Conservation (phyloP, 2,888 invertebrate genomes). For the Acrobasis repandana region DNA sequence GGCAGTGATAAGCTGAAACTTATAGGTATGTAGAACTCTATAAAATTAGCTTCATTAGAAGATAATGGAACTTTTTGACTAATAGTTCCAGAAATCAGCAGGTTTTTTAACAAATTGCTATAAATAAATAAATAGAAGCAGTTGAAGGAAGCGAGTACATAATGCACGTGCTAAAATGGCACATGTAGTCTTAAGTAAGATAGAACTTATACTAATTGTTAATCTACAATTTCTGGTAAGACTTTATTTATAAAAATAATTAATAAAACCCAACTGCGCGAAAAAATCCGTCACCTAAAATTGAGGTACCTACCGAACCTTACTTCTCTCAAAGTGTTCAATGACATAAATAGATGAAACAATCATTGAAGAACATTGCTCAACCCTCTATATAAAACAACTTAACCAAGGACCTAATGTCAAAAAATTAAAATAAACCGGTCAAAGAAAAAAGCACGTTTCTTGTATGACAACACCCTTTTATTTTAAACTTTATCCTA, state of each 20-base stretch:
- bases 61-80: constrained; percentile 14
- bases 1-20: constrained; percentile 41
- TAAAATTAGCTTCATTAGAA: constrained; percentile 7
- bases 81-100: constrained; percentile 21
- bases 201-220: constrained; percentile 28
- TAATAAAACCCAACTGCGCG: background rate
- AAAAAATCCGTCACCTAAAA: background rate
- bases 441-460: too few species aligned
- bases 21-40: constrained; percentile 25
- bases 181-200: constrained; percentile 70
- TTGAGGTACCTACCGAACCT: too few species aligned
- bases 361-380: too few species aligned
- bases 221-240: constrained; percentile 5
- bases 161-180: constrained; percentile 78
- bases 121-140: constrained; percentile 69
- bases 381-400: too few species aligned
- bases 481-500: too few species aligned
- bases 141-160: constrained; percentile 49
- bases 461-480: too few species aligned
- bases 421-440: too few species aligned
- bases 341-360: too few species aligned
- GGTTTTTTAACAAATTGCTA: constrained; percentile 15
- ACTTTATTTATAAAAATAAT: background rate
- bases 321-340: too few species aligned
- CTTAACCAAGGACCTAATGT: too few species aligned